Percentiles rank a stretch among this genome's conserved stretches.
phyloP scores from a whole-genome alignment of 2,797 vertebrate species.

The Rhinichthys osculus region DNA sequence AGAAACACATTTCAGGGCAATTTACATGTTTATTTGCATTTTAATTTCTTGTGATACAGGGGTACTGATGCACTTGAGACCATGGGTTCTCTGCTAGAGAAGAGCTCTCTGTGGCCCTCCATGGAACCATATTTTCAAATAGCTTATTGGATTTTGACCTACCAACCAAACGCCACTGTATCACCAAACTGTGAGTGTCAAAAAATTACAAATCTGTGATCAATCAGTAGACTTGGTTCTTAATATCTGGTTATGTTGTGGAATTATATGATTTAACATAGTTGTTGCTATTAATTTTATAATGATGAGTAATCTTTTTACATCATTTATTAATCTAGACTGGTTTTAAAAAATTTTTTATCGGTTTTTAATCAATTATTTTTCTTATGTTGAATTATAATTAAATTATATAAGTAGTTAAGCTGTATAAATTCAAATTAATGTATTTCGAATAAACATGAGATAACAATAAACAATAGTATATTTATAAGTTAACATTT shows the following conservation, averaged over 20 bases:
- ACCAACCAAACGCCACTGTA: slow-evolving; percentile 68
- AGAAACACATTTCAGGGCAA: background rate
- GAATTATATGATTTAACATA: background rate
- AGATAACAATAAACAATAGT: background rate
- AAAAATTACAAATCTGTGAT: background rate
- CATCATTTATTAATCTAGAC: background rate
- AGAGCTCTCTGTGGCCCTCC: slow-evolving; percentile 69
- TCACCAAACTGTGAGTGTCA: slow-evolving; percentile 77
- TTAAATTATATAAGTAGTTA: background rate
- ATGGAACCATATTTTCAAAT: slow-evolving; percentile 74
- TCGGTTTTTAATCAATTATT: too few relatives aligned
- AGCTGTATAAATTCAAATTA: background rate
- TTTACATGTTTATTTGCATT: background rate
- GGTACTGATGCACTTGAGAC: slow-evolving; percentile 54
- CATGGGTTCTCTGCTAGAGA: slow-evolving; percentile 69
- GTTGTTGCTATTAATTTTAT: background rate
- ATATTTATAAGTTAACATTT: background rate
- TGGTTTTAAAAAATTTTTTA: too few relatives aligned
- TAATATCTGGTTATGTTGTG: background rate
- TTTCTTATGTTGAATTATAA: background rate
- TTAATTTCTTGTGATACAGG: slow-evolving; percentile 62
- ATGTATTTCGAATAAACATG: background rate
- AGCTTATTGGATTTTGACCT: slow-evolving; percentile 77
- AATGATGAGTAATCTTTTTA: background rate
- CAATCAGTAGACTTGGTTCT: background rate